Percentiles rank a stretch among this genome's conserved stretches.
Evolutionary conservation across 2,113 vertebrate genomes (phyloP).

Genomic region (Phyllostomus discolor): DNA sequence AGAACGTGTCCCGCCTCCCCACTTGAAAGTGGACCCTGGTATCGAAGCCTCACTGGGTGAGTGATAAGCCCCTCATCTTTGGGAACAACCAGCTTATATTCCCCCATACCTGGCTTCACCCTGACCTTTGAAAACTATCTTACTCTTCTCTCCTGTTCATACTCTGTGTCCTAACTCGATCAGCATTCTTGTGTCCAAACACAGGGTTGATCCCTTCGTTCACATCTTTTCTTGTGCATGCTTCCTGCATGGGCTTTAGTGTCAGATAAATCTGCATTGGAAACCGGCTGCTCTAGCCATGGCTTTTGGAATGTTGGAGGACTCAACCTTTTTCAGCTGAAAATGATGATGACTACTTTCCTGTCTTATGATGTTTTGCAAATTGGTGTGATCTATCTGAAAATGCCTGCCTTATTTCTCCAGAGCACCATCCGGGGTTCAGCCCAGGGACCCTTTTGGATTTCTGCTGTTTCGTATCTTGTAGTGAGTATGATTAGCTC

Average conservation of each 20-base stretch:
- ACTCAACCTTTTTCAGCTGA: background rate
- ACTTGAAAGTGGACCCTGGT: background rate
- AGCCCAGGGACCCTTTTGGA: background rate
- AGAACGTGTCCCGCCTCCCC: background rate
- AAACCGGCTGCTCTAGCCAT: background rate
- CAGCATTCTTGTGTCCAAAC: background rate
- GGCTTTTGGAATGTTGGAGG: background rate
- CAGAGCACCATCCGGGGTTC: background rate
- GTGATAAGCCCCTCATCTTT: background rate
- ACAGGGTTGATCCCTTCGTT: background rate
- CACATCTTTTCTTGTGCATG: background rate
- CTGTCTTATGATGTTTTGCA: fast-evolving
- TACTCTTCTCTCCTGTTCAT: background rate
- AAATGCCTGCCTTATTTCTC: background rate
- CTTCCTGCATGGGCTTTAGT: background rate
- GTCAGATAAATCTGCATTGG: background rate
- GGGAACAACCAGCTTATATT: background rate
- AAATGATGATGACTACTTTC: background rate
- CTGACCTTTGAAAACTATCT: background rate
- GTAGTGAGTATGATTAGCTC: background rate
- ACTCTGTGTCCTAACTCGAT: background rate
- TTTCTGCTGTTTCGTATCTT: background rate
- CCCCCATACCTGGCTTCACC: background rate
- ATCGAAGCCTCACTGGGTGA: background rate
- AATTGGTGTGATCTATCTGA: background rate